Percentiles rank a stretch among this genome's conserved stretches.
These are phyloP conservation scores for Eupithecia centaureata DNA, from an alignment of 2,888 invertebrate species.

Conservation along the genomic window DNA sequence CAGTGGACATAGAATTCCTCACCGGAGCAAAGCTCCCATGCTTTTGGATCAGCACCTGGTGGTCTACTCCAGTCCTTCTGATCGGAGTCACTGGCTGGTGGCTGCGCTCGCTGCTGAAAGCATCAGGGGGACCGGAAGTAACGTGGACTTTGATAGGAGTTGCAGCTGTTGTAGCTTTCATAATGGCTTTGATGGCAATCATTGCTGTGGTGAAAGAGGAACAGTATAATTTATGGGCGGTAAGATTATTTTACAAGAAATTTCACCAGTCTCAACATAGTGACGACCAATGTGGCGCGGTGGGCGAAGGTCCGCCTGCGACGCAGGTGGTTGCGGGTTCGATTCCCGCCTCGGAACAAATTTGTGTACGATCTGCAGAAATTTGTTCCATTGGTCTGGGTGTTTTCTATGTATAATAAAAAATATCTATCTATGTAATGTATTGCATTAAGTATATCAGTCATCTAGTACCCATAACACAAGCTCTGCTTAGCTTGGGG, in stretches of 20 bases:
- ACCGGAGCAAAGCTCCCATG: conserved; percentile 69
- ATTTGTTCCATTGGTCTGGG: too few species aligned
- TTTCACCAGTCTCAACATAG: background rate
- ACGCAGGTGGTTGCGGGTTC: too few species aligned
- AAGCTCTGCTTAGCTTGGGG: too few species aligned
- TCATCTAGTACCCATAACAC: too few species aligned
- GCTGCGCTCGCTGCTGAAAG: conserved; percentile 63
- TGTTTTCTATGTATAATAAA: too few species aligned
- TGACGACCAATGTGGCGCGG: too few species aligned
- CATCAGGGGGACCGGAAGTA: conserved; percentile 55
- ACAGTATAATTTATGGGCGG: conserved; percentile 74
- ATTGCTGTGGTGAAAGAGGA: conserved; percentile 77
- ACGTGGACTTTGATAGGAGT: conserved; percentile 72
- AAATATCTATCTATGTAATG: too few species aligned
- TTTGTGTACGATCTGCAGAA: too few species aligned
- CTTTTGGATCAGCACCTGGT: conserved; percentile 72
- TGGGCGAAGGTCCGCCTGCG: too few species aligned
- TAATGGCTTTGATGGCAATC: conserved; percentile 70
- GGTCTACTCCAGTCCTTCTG: conserved; percentile 65
- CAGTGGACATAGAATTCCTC: conserved; percentile 74
- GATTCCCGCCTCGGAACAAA: too few species aligned
- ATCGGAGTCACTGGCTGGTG: conserved; percentile 75
- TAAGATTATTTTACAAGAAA: conserved; percentile 48
- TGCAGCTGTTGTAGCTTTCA: conserved; percentile 61
- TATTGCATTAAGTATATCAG: too few species aligned